These are phyloP conservation scores for Blastomussa wellsi DNA, from an alignment of 92 coral and sea anemone genomes.

Conservation along the genomic window DNA sequence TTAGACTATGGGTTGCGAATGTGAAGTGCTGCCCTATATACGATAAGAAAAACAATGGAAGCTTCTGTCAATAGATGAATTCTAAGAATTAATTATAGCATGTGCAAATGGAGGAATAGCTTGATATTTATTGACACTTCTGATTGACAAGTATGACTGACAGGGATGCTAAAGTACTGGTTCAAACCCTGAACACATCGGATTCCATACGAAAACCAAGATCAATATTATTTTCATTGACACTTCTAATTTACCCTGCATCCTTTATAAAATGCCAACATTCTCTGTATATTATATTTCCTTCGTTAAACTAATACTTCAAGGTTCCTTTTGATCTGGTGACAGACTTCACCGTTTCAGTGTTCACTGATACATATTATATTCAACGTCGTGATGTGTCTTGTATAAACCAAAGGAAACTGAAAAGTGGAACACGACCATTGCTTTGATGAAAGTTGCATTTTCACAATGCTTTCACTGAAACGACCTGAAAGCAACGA, in stretches of 20 bases:
- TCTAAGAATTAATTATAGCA: too few relatives aligned
- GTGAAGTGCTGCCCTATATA: too few relatives aligned
- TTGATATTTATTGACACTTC: neutral
- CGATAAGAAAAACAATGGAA: too few relatives aligned
- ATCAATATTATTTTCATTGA: neutral
- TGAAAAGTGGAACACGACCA: neutral
- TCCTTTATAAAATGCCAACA: neutral
- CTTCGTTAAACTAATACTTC: neutral
- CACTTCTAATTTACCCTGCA: neutral
- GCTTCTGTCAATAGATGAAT: neutral
- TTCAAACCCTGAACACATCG: neutral
- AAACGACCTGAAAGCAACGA: neutral
- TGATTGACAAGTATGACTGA: neutral
- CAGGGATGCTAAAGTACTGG: too few relatives aligned
- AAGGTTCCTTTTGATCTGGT: neutral
- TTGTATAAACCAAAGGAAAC: neutral
- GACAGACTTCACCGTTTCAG: neutral
- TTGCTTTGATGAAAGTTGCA: neutral
- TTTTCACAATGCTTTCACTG: slow-evolving; percentile 3
- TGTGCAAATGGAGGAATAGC: too few relatives aligned
- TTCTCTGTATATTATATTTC: neutral
- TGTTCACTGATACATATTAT: neutral
- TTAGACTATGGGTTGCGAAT: too few relatives aligned
- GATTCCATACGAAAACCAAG: neutral
- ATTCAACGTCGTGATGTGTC: neutral